Percentiles rank a stretch among this genome's conserved stretches.
These are phyloP conservation scores for Takifugu rubripes DNA, from an alignment of 2,797 vertebrate genomes.

Conservation along the genomic window DNA sequence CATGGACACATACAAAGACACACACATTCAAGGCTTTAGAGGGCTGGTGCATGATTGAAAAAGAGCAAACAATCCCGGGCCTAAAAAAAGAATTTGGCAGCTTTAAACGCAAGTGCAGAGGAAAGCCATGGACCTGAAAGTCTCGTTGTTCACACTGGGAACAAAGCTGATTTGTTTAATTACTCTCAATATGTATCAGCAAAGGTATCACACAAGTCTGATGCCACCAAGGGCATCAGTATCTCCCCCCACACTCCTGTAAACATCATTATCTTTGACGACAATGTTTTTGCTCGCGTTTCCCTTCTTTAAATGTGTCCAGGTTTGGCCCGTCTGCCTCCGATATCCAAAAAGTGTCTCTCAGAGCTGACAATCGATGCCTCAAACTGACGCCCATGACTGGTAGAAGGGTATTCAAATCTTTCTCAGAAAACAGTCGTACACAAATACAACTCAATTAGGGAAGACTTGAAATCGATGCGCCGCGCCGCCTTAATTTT, in stretches of 20 bases:
- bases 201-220: neutral
- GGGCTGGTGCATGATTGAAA: constrained; percentile 20
- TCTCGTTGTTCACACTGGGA: constrained; percentile 33
- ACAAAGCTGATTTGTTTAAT: constrained; percentile 44
- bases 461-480: no score
- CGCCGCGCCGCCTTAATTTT: no score
- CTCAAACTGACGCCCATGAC: constrained; percentile 56
- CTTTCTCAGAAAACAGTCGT: no score
- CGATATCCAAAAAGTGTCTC: constrained; percentile 46
- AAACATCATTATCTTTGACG: constrained; percentile 20
- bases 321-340: constrained; percentile 15
- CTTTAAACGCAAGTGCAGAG: constrained; percentile 24
- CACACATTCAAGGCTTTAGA: constrained; percentile 12
- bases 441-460: no score
- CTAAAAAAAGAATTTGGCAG: constrained; percentile 26
- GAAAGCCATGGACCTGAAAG: constrained; percentile 25
- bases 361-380: constrained; percentile 53
- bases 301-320: constrained; percentile 26
- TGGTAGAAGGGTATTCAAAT: constrained; percentile 15
- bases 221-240: constrained; percentile 26
- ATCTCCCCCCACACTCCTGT: constrained; percentile 1
- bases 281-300: constrained; percentile 22
- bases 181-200: constrained; percentile 16
- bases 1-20: constrained; percentile 7
- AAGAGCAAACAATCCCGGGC: constrained; percentile 22